These are phyloP conservation scores for Symphodus melops DNA, from an alignment of 2,113 vertebrate species.

Conservation along the genomic window DNA sequence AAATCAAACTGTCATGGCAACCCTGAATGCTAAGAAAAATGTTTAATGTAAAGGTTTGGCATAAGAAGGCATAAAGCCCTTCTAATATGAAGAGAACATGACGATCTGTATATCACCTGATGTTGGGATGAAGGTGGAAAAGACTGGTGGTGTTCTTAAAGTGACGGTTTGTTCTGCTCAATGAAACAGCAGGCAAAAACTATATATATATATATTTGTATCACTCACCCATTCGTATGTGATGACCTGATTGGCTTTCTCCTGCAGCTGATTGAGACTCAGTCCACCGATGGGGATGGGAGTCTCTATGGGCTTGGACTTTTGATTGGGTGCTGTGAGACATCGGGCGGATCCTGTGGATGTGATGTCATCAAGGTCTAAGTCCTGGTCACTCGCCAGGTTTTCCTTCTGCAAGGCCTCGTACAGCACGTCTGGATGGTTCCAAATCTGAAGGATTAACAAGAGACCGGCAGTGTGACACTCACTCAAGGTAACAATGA, in stretches of 20 bases:
- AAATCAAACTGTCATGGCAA: neutral
- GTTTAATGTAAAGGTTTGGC: neutral
- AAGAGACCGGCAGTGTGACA: neutral
- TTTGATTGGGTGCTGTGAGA: constrained; percentile 81
- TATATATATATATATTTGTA: too few species aligned
- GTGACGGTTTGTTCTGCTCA: neutral
- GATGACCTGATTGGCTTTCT: constrained; percentile 94
- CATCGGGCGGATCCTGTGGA: constrained; percentile 86
- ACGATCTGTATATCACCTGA: too few species aligned
- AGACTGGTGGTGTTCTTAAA: too few species aligned
- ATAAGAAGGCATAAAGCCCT: too few species aligned
- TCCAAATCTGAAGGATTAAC: constrained; percentile 89
- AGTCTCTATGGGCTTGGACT: constrained; percentile 85
- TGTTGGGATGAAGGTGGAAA: neutral
- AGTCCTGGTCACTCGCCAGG: constrained; percentile 92
- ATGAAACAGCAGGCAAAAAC: neutral
- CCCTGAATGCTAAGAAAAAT: neutral
- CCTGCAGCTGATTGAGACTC: constrained; percentile 91
- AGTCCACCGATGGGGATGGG: constrained; percentile 88
- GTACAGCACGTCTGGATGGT: constrained; percentile 95
- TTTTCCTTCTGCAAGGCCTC: constrained; percentile 96
- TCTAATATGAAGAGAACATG: too few species aligned
- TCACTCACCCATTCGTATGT: constrained; percentile 93
- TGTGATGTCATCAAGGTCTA: constrained; percentile 94
- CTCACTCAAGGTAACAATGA: neutral